Conservation (phyloP, 2,797 vertebrate genomes). For the Cryptoblepharus egeriae region DNA sequence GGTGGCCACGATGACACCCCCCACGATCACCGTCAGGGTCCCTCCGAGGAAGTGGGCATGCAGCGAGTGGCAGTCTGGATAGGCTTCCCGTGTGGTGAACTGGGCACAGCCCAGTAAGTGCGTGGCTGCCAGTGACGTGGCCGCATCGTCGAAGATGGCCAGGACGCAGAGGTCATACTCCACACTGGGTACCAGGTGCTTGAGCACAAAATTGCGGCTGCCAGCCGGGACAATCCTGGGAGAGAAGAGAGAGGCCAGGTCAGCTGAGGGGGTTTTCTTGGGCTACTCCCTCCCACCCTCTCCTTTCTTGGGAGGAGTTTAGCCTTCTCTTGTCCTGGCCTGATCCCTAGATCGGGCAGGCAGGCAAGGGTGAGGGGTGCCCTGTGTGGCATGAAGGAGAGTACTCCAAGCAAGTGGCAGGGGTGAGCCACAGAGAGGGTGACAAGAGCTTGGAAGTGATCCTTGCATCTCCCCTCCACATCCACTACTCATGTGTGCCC, state of each 20-base stretch:
- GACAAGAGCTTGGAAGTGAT: neutral
- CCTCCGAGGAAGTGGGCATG: constrained; percentile 92
- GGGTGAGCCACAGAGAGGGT: too few species aligned
- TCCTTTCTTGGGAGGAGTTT: too few species aligned
- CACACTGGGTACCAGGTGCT: constrained; percentile 87
- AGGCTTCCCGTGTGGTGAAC: constrained; percentile 89
- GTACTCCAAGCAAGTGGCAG: too few species aligned
- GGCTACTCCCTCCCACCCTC: too few species aligned
- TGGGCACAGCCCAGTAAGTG: constrained; percentile 89
- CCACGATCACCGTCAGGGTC: constrained; percentile 90
- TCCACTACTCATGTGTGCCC: too few species aligned
- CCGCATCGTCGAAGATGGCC: constrained; percentile 87
- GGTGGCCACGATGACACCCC: constrained; percentile 89
- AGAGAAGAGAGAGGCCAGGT: neutral
- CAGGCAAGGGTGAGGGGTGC: too few species aligned
- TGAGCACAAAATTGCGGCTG: constrained; percentile 86
- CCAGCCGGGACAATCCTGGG: constrained; percentile 88
- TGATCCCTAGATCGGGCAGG: too few species aligned
- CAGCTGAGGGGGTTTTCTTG: too few species aligned
- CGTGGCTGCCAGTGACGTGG: constrained; percentile 86
- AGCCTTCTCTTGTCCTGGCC: too few species aligned
- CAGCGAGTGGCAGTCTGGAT: constrained; percentile 88
- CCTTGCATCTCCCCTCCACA: neutral
- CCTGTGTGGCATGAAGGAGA: too few species aligned
- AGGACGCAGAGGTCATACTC: constrained; percentile 92